Conservation (phyloP, 1,140 invertebrate species). For the Lutraria rhynchaena region DNA sequence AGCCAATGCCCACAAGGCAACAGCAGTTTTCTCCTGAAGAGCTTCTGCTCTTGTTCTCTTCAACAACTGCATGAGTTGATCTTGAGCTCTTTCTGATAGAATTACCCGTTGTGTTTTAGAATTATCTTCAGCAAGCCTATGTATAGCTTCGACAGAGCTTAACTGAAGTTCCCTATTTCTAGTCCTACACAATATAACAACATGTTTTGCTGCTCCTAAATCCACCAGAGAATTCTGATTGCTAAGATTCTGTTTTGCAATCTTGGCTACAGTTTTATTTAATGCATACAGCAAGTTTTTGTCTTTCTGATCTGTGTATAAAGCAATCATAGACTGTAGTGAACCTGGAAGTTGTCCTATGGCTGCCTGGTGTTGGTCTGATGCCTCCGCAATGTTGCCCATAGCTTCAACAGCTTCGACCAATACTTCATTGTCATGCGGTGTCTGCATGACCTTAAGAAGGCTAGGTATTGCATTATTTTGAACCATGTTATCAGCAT, state of each 20-base stretch:
- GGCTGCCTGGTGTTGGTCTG: conserved; percentile 63
- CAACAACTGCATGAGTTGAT: conserved; percentile 76
- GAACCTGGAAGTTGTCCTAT: conserved; percentile 68
- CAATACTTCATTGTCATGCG: conserved; percentile 74
- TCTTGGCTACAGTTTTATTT: conserved; percentile 69
- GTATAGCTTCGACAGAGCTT: conserved; percentile 78
- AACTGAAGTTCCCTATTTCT: conserved; percentile 76
- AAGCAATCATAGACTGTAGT: conserved; percentile 67
- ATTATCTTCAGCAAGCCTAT: conserved; percentile 77
- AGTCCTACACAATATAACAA: conserved; percentile 68
- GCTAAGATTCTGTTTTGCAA: conserved; percentile 66
- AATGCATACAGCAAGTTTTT: conserved; percentile 73
- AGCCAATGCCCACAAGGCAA: conserved; percentile 80
- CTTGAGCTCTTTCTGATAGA: conserved; percentile 71
- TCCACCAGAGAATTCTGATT: conserved; percentile 78
- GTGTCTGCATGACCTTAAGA: conserved; percentile 73
- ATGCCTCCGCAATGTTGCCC: conserved; percentile 72
- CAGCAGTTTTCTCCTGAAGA: conserved; percentile 79
- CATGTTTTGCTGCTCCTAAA: conserved; percentile 70
- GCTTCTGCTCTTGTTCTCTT: conserved; percentile 71
- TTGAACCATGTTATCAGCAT: conserved; percentile 68
- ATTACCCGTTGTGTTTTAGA: conserved; percentile 74
- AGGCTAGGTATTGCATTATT: conserved; percentile 75
- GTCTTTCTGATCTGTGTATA: conserved; percentile 72
- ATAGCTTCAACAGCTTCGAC: conserved; percentile 73